phyloP scores from a whole-genome alignment of 2,888 invertebrate species.

The Tigriopus californicus region DNA sequence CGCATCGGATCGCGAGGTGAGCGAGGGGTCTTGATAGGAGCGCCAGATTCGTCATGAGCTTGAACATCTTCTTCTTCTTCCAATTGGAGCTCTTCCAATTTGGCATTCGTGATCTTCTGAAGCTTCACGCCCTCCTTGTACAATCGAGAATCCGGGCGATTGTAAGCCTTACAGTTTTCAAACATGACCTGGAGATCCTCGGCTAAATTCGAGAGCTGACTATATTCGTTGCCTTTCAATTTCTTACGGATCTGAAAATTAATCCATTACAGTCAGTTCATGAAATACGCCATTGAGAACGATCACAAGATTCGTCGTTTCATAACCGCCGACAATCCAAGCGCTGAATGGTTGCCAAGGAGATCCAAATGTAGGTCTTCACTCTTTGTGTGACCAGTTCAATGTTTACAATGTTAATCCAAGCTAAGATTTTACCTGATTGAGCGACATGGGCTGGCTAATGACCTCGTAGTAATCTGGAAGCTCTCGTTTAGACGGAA shows the following conservation, averaged over 20 bases:
- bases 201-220: constrained; percentile 67
- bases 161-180: constrained; percentile 85
- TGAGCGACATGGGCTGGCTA: constrained; percentile 79
- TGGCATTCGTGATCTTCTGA: constrained; percentile 61
- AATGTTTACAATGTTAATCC: not conserved
- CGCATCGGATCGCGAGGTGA: constrained; percentile 12
- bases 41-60: not conserved
- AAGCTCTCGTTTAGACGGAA: constrained; percentile 49
- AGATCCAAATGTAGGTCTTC: no score
- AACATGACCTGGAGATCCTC: constrained; percentile 90
- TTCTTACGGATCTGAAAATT: constrained; percentile 38
- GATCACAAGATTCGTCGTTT: no score
- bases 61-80: constrained; percentile 28
- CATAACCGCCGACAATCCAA: no score
- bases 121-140: constrained; percentile 69
- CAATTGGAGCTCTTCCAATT: constrained; percentile 47
- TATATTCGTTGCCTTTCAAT: constrained; percentile 56
- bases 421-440: constrained; percentile 44
- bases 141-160: constrained; percentile 54
- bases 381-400: no score
- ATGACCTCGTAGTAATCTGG: constrained; percentile 96
- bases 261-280: no score
- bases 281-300: no score
- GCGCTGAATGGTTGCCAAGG: no score
- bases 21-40: not conserved